Evolutionary conservation across 2,113 vertebrate species (phyloP).

Genomic region (Phalacrocorax brasilianus): DNA sequence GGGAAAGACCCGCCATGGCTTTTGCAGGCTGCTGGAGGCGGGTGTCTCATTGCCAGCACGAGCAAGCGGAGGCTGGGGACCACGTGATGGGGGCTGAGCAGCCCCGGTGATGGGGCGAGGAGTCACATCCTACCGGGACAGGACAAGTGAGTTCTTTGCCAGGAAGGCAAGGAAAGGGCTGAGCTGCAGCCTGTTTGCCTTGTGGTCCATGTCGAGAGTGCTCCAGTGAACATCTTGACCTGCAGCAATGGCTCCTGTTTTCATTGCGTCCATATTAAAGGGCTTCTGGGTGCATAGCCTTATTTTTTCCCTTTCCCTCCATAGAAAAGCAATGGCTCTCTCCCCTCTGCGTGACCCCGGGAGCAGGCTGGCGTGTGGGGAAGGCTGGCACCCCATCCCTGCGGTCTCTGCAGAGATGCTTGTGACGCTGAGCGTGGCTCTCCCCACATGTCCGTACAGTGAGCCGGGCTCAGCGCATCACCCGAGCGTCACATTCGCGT

Average conservation of each 20-base stretch:
- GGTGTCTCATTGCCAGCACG: not conserved
- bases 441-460: not conserved
- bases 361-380: not conserved
- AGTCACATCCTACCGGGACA: fast-evolving
- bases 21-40: not conserved
- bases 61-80: fast-evolving
- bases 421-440: fast-evolving
- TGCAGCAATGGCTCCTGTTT: fast-evolving
- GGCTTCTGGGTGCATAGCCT: too few species aligned
- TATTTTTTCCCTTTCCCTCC: too few species aligned
- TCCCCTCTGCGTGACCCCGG: fast-evolving
- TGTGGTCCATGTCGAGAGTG: too few species aligned
- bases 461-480: not conserved
- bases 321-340: not conserved
- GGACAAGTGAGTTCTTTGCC: not conserved
- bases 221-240: fast-evolving
- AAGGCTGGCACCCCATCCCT: not conserved
- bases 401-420: not conserved
- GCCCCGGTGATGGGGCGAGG: not conserved
- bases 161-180: not conserved
- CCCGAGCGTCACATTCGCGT: fast-evolving
- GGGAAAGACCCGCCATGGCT: fast-evolving
- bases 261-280: not conserved
- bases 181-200: not conserved
- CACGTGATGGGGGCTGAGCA: not conserved